These are phyloP conservation scores for Drosophila melanosoma DNA, from an alignment of 2,888 invertebrate genomes.

Conservation along the genomic window DNA sequence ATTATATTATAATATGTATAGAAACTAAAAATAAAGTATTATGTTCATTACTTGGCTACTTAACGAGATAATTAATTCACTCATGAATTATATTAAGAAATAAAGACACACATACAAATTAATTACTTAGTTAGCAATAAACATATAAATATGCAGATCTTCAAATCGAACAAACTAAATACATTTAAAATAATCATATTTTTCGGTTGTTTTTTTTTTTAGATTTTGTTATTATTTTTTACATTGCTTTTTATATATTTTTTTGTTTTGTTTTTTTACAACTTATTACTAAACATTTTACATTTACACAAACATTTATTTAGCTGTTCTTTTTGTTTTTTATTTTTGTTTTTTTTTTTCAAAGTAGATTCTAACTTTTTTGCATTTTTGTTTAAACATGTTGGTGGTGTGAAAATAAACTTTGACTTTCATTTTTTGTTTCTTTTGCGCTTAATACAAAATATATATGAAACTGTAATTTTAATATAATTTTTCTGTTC, in stretches of 20 bases:
- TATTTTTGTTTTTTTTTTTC: constrained; percentile 7
- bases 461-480: constrained; percentile 26
- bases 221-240: constrained; percentile 45
- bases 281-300: constrained; percentile 38
- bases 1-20: constrained; percentile 26
- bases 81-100: constrained; percentile 31
- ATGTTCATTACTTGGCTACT: constrained; percentile 72
- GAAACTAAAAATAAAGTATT: constrained; percentile 59
- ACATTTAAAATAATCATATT: constrained; percentile 40
- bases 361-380: constrained; percentile 47
- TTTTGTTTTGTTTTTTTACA: constrained; percentile 3
- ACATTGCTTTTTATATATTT: constrained; percentile 43
- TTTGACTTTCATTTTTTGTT: constrained; percentile 5
- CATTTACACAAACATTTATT: constrained; percentile 66
- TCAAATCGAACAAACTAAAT: constrained; percentile 56
- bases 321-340: constrained; percentile 26
- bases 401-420: constrained; percentile 45
- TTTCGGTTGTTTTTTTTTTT: constrained; percentile 13
- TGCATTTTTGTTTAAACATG: constrained; percentile 26
- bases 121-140: constrained; percentile 49
- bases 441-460: constrained; percentile 3
- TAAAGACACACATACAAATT: constrained; percentile 36
- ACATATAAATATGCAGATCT: constrained; percentile 58
- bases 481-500: neutral
- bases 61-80: constrained; percentile 47